A percentile compares a stretch with the other conserved stretches of the same genome.
Evolutionary conservation across 1,140 invertebrate genomes (phyloP).

Genomic region (Elymnias hypermnestra): DNA sequence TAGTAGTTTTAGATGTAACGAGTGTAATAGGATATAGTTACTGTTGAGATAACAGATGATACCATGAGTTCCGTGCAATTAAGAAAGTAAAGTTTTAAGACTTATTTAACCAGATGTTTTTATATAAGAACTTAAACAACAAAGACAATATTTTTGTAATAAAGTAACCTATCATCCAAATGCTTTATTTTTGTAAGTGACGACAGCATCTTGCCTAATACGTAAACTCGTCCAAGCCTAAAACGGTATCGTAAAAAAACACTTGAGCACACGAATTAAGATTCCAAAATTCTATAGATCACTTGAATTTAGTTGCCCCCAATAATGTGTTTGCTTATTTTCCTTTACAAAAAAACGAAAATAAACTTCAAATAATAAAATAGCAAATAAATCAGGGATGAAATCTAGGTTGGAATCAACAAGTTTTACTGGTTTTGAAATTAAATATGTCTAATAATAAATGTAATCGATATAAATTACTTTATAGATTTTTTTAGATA

Average conservation of each 20-base stretch:
- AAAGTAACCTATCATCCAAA: slow-evolving; percentile 21
- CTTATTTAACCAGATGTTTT: background rate
- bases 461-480: no score
- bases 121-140: background rate
- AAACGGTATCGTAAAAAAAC: slow-evolving; percentile 27
- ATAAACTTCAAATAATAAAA: no score
- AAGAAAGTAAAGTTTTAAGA: background rate
- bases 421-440: no score
- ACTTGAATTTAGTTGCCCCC: no score
- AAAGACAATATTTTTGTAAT: background rate
- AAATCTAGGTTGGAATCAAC: no score
- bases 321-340: no score
- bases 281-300: background rate
- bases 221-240: slow-evolving; percentile 37
- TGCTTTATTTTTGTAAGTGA: no score
- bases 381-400: no score
- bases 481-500: no score
- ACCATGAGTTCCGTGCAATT: background rate
- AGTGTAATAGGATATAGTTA: slow-evolving; percentile 16
- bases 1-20: slow-evolving; percentile 12
- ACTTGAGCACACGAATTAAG: slow-evolving; percentile 6
- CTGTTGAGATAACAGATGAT: slow-evolving; percentile 15
- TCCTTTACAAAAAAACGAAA: no score
- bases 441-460: no score
- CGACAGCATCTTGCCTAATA: slow-evolving; percentile 37